These are phyloP conservation scores for Cotesia congregata DNA, from an alignment of 2,888 invertebrate species.

Conservation along the genomic window DNA sequence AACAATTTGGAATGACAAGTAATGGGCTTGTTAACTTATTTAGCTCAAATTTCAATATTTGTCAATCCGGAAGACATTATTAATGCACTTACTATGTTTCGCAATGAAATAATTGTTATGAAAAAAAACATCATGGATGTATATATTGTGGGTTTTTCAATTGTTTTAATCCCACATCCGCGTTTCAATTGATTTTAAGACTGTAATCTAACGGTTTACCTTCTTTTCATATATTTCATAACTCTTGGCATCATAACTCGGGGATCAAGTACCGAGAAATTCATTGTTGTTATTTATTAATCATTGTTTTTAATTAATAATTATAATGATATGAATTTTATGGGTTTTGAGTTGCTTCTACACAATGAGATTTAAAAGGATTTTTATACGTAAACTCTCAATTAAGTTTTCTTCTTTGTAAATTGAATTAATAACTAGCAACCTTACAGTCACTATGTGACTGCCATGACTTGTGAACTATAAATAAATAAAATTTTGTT, in stretches of 20 bases:
- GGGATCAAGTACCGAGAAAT: too few species aligned
- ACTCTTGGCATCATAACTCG: background rate
- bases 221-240: background rate
- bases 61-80: conserved; percentile 13
- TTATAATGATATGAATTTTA: background rate
- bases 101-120: conserved; percentile 3
- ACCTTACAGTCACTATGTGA: too few species aligned
- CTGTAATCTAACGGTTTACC: background rate
- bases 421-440: too few species aligned
- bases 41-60: background rate
- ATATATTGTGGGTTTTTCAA: conserved; percentile 23
- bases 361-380: too few species aligned
- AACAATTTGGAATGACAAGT: conserved; percentile 20
- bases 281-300: background rate
- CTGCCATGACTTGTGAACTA: too few species aligned
- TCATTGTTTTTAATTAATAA: conserved; percentile 1
- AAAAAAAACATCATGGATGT: background rate
- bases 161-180: conserved; percentile 34
- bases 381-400: too few species aligned
- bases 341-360: too few species aligned
- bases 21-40: conserved; percentile 34
- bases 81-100: background rate
- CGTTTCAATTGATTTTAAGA: conserved; percentile 2
- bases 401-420: too few species aligned
- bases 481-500: too few species aligned